A percentile compares a stretch with the other conserved stretches of the same genome.
phyloP scores from a whole-genome alignment of 2,888 invertebrate species.

The Orchesella flavescens region DNA sequence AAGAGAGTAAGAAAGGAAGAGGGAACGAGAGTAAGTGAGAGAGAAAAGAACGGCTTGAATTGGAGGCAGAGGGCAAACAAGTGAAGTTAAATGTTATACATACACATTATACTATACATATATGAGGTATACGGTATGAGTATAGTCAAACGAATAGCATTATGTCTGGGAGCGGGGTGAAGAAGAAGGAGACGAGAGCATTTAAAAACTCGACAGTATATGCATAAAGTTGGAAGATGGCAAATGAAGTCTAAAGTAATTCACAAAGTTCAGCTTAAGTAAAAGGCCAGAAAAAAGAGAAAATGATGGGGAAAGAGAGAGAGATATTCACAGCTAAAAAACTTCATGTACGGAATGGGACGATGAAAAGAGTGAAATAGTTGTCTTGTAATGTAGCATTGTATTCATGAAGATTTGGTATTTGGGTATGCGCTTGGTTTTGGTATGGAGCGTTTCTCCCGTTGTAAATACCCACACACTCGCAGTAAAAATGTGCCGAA shows the following conservation, averaged over 20 bases:
- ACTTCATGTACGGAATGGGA: neutral
- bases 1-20: constrained; percentile 52
- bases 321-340: constrained; percentile 32
- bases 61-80: constrained; percentile 61
- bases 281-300: constrained; percentile 60
- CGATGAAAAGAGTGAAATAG: constrained; percentile 49
- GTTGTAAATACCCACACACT: constrained; percentile 47
- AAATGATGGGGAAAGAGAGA: constrained; percentile 33
- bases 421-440: neutral
- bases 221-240: constrained; percentile 50
- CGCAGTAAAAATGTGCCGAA: constrained; percentile 73
- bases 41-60: constrained; percentile 43
- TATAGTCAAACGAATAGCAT: neutral
- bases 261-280: constrained; percentile 72
- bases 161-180: constrained; percentile 43
- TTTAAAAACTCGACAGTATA: constrained; percentile 54
- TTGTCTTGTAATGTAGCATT: constrained; percentile 11
- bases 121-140: neutral
- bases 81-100: constrained; percentile 60
- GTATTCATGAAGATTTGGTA: constrained; percentile 7
- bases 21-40: constrained; percentile 30
- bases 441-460: neutral
- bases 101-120: neutral
- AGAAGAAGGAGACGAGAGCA: constrained; percentile 52
- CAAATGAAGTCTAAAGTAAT: constrained; percentile 72